These are phyloP conservation scores for Papilio demoleus DNA, from an alignment of 2,888 invertebrate species.

Conservation along the genomic window DNA sequence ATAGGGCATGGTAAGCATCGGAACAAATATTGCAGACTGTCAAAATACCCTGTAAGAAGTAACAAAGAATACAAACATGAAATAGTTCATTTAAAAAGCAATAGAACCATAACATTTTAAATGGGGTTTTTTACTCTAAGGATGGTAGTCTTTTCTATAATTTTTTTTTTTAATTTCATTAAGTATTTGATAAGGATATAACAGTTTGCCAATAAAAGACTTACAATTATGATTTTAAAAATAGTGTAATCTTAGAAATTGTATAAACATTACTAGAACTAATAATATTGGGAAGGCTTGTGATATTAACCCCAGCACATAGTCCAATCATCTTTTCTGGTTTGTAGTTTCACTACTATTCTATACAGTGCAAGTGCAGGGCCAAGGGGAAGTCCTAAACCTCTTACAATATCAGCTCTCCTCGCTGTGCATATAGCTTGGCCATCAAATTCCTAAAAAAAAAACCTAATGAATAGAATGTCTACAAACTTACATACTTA, in stretches of 20 bases:
- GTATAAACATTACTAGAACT: constrained; percentile 31
- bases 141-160: no score
- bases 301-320: constrained; percentile 85
- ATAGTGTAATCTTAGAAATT: constrained; percentile 23
- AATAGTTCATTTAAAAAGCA: not conserved
- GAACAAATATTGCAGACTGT: constrained; percentile 93
- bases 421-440: constrained; percentile 92
- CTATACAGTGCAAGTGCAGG: constrained; percentile 94
- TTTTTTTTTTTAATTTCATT: constrained; percentile 1
- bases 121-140: no score
- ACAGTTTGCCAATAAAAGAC: not conserved
- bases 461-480: constrained; percentile 44
- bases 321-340: constrained; percentile 88
- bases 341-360: constrained; percentile 92
- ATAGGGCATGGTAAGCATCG: constrained; percentile 92
- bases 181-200: not conserved
- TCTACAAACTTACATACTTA: no score
- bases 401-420: constrained; percentile 92
- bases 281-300: constrained; percentile 12
- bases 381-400: constrained; percentile 92
- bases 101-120: not conserved
- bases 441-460: constrained; percentile 93
- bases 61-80: not conserved
- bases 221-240: constrained; percentile 21
- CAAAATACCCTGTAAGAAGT: constrained; percentile 86